phyloP scores from a whole-genome alignment of 1,140 invertebrate genomes.

The Zaprionus vittiger region DNA sequence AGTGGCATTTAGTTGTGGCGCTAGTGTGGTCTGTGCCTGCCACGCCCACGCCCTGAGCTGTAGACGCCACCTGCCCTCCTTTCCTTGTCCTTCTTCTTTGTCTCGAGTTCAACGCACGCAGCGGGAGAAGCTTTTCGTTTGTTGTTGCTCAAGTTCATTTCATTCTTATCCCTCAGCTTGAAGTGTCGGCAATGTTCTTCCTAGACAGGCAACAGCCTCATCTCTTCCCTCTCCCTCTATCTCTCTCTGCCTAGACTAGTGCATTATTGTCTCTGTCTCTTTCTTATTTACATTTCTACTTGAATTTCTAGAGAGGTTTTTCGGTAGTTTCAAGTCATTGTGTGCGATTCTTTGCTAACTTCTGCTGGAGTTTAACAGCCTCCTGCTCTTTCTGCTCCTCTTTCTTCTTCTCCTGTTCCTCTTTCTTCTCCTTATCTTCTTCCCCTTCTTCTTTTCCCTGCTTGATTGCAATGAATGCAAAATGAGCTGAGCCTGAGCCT shows the following conservation, averaged over 20 bases:
- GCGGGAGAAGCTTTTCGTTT: conserved; percentile 14
- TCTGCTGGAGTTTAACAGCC: conserved; percentile 4
- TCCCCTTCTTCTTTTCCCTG: not conserved
- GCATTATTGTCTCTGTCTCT: conserved; percentile 10
- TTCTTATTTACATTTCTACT: conserved; percentile 54
- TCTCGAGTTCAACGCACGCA: conserved; percentile 42
- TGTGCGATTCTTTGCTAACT: conserved; percentile 25
- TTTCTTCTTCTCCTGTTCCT: not conserved
- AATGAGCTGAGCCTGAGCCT: conserved; percentile 8
- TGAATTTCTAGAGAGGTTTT: conserved; percentile 49
- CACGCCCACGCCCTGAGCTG: conserved; percentile 27
- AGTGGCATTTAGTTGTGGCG: conserved; percentile 59
- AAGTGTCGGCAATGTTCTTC: conserved; percentile 6
- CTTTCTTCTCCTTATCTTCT: not conserved
- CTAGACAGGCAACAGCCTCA: conserved; percentile 1
- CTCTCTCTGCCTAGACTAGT: not conserved
- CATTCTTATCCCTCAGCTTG: conserved; percentile 17
- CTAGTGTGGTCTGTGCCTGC: conserved; percentile 8
- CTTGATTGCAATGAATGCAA: conserved; percentile 22
- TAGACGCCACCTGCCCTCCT: conserved; percentile 35
- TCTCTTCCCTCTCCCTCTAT: no score
- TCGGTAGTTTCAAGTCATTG: conserved; percentile 60
- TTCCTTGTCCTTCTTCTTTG: not conserved
- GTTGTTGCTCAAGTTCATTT: conserved; percentile 8
- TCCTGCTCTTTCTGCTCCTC: no score